Evolutionary conservation across 2,888 invertebrate species (phyloP).

Genomic region (Leptinotarsa haldemani): DNA sequence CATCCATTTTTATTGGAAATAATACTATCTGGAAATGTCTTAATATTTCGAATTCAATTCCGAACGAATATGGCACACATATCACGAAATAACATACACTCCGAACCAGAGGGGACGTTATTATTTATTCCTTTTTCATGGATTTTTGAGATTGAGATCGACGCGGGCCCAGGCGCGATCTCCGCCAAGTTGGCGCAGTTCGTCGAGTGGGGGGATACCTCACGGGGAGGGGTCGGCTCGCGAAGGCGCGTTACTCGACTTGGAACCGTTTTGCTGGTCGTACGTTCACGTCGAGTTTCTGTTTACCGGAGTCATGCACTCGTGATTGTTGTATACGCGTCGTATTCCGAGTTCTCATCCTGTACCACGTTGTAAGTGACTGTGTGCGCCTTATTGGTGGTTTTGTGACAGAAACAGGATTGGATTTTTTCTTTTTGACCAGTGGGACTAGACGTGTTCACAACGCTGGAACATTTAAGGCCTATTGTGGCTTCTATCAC

Average conservation of each 20-base stretch:
- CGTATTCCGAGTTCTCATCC: conserved; percentile 23
- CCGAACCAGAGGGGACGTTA: conserved; percentile 47
- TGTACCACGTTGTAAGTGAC: conserved; percentile 28
- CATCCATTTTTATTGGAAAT: neutral
- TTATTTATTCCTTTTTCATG: conserved; percentile 68
- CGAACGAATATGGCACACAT: conserved; percentile 38
- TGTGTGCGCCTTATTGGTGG: conserved; percentile 34
- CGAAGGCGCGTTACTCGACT: conserved; percentile 58
- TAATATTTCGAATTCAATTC: conserved; percentile 30
- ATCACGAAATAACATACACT: conserved; percentile 28
- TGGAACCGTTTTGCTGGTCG: conserved; percentile 36
- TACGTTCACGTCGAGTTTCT: conserved; percentile 43
- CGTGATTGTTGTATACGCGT: conserved; percentile 56
- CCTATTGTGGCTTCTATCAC: conserved; percentile 68
- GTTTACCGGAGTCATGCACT: conserved; percentile 60
- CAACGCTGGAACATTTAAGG: conserved; percentile 68
- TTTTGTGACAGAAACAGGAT: conserved; percentile 37
- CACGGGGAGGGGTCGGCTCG: conserved; percentile 59
- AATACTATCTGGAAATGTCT: neutral
- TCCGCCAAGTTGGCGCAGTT: conserved; percentile 61
- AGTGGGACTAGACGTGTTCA: conserved; percentile 57
- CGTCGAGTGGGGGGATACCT: conserved; percentile 52
- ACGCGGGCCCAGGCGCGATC: conserved; percentile 64
- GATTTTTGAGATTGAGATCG: conserved; percentile 65
- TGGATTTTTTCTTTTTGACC: conserved; percentile 53